Evolutionary conservation across 37 sponge, comb jelly and placozoan genomes (phyloP).

Genomic region (Agelas oroides): DNA sequence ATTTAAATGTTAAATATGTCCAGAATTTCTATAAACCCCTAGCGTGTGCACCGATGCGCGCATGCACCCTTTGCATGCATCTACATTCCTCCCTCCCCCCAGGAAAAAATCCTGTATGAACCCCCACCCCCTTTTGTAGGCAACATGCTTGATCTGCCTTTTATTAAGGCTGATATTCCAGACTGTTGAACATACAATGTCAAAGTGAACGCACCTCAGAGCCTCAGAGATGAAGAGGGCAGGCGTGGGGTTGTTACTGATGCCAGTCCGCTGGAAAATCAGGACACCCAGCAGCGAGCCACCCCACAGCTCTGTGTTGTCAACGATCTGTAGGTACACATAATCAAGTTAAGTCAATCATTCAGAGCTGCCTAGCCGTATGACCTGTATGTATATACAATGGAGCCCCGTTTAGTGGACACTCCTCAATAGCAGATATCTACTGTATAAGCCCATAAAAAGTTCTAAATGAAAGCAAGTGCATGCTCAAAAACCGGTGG

Average conservation of each 20-base stretch:
- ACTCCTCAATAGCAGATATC: too few species aligned
- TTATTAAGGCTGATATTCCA: too few species aligned
- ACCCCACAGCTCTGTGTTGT: slow-evolving; percentile 59
- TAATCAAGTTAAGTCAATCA: not conserved
- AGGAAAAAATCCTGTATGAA: not conserved
- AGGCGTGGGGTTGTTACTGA: not conserved
- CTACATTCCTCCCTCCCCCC: too few species aligned
- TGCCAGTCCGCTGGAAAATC: not conserved
- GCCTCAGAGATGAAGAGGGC: slow-evolving; percentile 6
- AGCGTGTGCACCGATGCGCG: too few species aligned
- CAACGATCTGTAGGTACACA: slow-evolving; percentile 19
- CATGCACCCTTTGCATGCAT: too few species aligned
- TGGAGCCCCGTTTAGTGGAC: too few species aligned
- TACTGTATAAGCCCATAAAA: too few species aligned
- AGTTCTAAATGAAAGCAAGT: too few species aligned
- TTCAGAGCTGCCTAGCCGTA: not conserved
- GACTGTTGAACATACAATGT: too few species aligned
- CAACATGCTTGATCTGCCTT: not conserved
- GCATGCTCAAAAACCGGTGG: too few species aligned
- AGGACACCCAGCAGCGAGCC: slow-evolving; percentile 30
- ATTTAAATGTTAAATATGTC: too few species aligned
- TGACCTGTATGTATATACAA: not conserved
- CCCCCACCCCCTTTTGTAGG: not conserved
- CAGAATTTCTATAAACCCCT: too few species aligned
- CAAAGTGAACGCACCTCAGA: slow-evolving; percentile 8